Evolutionary conservation across 2,797 vertebrate species (phyloP), one percentile per base, ranked within the genome.

Genomic region (Catharus ustulatus): DNA sequence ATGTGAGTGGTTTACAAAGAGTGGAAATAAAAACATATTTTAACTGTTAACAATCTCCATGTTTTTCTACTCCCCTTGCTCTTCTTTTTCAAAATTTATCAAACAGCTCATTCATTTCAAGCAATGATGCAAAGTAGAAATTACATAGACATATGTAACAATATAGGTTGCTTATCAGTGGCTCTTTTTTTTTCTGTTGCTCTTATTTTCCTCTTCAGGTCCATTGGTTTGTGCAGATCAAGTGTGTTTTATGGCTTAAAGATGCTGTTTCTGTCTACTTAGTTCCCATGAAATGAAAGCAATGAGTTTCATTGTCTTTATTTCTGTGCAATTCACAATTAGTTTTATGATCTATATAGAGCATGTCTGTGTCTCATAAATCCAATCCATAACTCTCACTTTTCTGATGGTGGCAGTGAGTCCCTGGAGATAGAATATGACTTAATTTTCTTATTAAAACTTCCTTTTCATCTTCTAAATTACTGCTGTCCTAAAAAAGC

Each of bases 261-360:
- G 66, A 85, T 87, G 13, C 36, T 80, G 15, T 94, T 93, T 93
- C 68, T 94, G 43, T 92, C 73, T 88, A 27, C 91, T 93, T 84
- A 59, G 64, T 79, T 96, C 75, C 61, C 52, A 49, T 73, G 79
- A 93, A n/a, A 61, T 81, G 69, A 96, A 94, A 95, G 43, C 79
- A 94, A 15, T 81, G 74, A 66, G 32, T 75, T 96, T 83, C 40
- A 27, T 85, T 93, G 71, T 92, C n/a, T 93, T 96, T 96, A 91
- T 94, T 94, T 84, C 43, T 36, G 27, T 84, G 55, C 51, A 89
- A 36, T 85, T 95, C 86, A 87, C 77, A 91, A 81, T 97, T 96
- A 96, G 55, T 72, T 95, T 95, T 94, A 92, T 93, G 76, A 95
- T 93, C 40, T 91, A 57, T 92, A 84, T 8, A 5, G 43, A 90